Base-by-base conservation (phyloP, 1,140 invertebrate species). In the Camponotus vicinus region DNA sequence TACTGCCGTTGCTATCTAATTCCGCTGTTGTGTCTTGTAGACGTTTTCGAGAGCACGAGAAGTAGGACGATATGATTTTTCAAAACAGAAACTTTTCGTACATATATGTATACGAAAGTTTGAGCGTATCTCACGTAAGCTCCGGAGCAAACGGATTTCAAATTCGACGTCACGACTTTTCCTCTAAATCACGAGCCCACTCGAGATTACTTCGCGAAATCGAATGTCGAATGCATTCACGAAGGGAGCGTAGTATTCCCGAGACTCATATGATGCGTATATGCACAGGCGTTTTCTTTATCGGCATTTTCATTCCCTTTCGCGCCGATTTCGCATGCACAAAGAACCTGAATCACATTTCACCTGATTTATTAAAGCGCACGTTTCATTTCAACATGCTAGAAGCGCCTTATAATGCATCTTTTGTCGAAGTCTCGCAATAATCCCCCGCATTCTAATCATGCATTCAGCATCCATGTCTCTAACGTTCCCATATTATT, bases 311-410 rank as follows among this genome's bases (percentile, higher is more conserved):
- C 49, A 66, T 83, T 86, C n/a, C 49, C 42, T 27, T 55, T 27
- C 13, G 61, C 15, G 67, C 55, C 49, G 32, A 88, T 86, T 85
- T 27, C 15, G n/a, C 67, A 64, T 45, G 52, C 32, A 73, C 70
- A 86, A 83, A 89, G 63, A 52, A 21, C 40, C 32, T 37, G 88
- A 59, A 71, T 32, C 61, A 42, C 40, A 83, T 79, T 84, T 64
- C 15, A 40, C n/a, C 40, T 80, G 79, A 90, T 87, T 85, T 88
- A 90, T 90, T 77, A 71, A 70, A 18, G n/a, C 21, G 27, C 37
- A 79, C 69, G 15, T 75, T 76, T 86, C 55, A 57, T 76, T 34
- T 64, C 59, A 83, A 83, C 40, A 8, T 9, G 21, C 9, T 8
- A 11, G 3, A 27, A 66, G 32, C 71, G 42, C 21, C 57, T 40